phyloP scores from a whole-genome alignment of 1,140 invertebrate species.

The Pantala flavescens region DNA sequence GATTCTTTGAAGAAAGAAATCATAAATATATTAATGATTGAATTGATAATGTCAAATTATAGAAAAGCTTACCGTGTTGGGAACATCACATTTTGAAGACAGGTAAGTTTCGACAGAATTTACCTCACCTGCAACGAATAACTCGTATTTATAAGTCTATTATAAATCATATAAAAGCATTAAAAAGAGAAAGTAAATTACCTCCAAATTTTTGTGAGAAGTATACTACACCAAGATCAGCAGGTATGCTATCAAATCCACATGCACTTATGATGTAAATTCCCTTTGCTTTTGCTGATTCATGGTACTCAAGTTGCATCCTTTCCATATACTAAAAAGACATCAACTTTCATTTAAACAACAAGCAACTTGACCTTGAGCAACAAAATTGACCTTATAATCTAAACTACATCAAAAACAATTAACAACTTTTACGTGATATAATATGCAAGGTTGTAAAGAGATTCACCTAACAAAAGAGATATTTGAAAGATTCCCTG shows the following conservation, averaged over 20 bases:
- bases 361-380: not conserved
- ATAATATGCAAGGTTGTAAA: too few relatives aligned
- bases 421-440: too few relatives aligned
- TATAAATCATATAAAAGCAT: not conserved
- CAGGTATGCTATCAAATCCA: constrained; percentile 82
- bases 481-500: too few relatives aligned
- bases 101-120: constrained; percentile 70
- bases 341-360: not conserved
- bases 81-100: constrained; percentile 24
- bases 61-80: not conserved
- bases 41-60: too few relatives aligned
- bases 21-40: too few relatives aligned
- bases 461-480: too few relatives aligned
- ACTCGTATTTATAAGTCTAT: constrained; percentile 14
- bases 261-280: constrained; percentile 80
- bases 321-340: constrained; percentile 65
- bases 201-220: constrained; percentile 64
- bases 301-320: constrained; percentile 72
- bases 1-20: too few relatives aligned
- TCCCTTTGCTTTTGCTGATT: constrained; percentile 60
- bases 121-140: constrained; percentile 44
- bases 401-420: too few relatives aligned
- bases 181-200: constrained; percentile 22
- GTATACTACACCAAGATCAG: constrained; percentile 70
- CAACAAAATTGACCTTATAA: too few relatives aligned